phyloP scores from a whole-genome alignment of 2,113 vertebrate species.

The Oncorhynchus tshawytscha region DNA sequence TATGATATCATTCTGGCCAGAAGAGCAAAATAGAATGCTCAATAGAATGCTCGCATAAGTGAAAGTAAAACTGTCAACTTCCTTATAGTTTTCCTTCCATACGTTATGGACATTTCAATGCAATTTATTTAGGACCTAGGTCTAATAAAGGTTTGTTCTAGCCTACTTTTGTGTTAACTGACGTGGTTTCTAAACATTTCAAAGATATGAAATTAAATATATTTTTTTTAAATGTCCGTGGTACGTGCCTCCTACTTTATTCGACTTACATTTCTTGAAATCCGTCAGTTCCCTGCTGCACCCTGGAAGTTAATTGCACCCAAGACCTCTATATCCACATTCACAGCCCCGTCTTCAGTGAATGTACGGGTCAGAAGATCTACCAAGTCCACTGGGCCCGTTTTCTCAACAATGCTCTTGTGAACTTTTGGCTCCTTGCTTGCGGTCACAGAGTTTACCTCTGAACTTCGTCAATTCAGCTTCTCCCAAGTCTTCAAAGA shows the following conservation, averaged over 20 bases:
- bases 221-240: not conserved
- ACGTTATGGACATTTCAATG: too few species aligned
- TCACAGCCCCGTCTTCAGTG: fast-evolving
- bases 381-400: fast-evolving
- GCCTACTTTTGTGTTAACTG: too few species aligned
- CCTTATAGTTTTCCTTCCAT: too few species aligned
- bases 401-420: not conserved
- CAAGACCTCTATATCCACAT: not conserved
- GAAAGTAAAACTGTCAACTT: too few species aligned
- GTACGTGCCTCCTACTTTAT: not conserved
- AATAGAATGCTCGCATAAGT: too few species aligned
- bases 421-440: conserved; percentile 8
- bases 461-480: fast-evolving
- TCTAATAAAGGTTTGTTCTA: too few species aligned
- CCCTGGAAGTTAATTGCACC: fast-evolving
- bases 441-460: conserved; percentile 17
- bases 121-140: too few species aligned
- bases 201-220: not conserved
- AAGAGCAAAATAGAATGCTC: too few species aligned
- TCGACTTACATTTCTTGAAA: not conserved
- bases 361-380: conserved; percentile 34
- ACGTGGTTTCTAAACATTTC: not conserved
- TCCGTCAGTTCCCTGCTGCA: not conserved
- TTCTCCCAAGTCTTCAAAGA: not conserved
- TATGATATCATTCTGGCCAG: too few species aligned